These are phyloP conservation scores for Chironomus riparius DNA, from an alignment of 2,888 invertebrate genomes.

Conservation along the genomic window DNA sequence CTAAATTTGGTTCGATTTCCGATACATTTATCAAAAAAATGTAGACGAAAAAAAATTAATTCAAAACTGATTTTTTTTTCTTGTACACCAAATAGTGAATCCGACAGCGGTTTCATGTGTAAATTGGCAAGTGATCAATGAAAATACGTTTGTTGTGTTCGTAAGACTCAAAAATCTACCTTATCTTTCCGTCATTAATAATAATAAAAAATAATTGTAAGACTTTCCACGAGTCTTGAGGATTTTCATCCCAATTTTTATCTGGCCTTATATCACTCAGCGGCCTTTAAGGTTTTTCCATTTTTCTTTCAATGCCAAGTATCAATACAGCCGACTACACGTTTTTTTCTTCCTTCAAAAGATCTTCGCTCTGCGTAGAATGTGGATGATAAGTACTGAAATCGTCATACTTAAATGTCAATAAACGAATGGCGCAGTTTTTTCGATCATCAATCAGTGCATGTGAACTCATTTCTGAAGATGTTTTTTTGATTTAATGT, in stretches of 20 bases:
- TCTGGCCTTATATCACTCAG: conserved; percentile 3
- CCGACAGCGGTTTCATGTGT: neutral
- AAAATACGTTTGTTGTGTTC: neutral
- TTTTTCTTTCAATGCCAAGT: conserved; percentile 18
- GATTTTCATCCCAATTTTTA: neutral
- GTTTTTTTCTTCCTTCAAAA: neutral
- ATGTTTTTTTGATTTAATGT: no score
- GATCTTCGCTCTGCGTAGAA: neutral
- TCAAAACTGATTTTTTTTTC: neutral
- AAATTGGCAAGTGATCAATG: conserved; percentile 25
- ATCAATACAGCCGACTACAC: neutral
- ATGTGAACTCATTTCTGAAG: no score
- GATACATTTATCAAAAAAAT: neutral
- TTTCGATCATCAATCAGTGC: no score
- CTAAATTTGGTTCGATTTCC: conserved; percentile 26
- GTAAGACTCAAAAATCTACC: neutral
- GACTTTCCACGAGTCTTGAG: no score
- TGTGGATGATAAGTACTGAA: no score
- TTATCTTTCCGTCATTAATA: neutral
- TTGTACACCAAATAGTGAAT: neutral
- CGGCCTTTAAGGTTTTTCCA: conserved; percentile 19
- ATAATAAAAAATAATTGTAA: neutral
- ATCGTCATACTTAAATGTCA: no score
- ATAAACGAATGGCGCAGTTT: no score
- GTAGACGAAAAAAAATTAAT: neutral